Evolutionary conservation across 2,888 invertebrate species (phyloP).

Genomic region (Lepetodrilus schrolli): DNA sequence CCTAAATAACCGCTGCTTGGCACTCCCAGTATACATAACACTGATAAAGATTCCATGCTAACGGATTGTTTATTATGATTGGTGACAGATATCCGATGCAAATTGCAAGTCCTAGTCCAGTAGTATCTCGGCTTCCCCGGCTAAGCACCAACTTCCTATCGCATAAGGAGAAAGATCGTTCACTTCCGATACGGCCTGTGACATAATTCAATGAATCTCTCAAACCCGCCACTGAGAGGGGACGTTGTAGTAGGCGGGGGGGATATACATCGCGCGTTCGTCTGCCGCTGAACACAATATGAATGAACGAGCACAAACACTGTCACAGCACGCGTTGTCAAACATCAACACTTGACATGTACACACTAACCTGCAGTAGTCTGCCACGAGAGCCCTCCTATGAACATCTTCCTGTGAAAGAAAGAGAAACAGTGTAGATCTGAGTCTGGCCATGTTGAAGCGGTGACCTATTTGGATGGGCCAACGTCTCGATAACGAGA

Average conservation of each 20-base stretch:
- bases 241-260: no score
- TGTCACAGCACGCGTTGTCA: neutral
- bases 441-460: slow-evolving; percentile 39
- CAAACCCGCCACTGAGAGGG: no score
- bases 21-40: no score
- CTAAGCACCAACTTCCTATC: slow-evolving; percentile 9
- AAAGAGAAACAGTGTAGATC: slow-evolving; percentile 73
- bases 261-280: no score
- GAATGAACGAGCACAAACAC: slow-evolving; percentile 20
- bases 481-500: slow-evolving; percentile 42
- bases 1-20: no score
- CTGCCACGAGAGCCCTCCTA: slow-evolving; percentile 99
- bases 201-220: slow-evolving; percentile 5
- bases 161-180: neutral
- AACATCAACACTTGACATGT: neutral
- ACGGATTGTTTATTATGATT: neutral
- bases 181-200: neutral
- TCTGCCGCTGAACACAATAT: no score
- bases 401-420: slow-evolving; percentile 98
- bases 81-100: neutral
- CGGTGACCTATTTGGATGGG: slow-evolving; percentile 57
- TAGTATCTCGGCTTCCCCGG: neutral
- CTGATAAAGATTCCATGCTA: neutral
- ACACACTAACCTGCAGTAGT: slow-evolving; percentile 94
- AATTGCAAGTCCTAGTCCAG: neutral